A percentile compares a stretch with the other conserved stretches of the same genome.
Evolutionary conservation across 2,888 invertebrate species (phyloP).

Genomic region (Melanostoma scalare): DNA sequence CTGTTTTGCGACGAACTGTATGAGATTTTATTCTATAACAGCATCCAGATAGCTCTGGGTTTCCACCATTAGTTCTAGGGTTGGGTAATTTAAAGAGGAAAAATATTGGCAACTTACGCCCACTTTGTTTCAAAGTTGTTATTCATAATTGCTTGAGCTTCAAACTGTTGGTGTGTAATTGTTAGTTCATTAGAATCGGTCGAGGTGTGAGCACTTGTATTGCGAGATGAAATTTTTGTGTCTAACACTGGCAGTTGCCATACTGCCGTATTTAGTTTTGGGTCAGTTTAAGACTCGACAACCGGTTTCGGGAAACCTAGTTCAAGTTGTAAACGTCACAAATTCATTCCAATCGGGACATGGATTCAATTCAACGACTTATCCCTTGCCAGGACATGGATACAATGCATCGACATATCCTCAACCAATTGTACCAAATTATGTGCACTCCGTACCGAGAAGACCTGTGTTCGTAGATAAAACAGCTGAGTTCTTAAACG

Average conservation of each 20-base stretch:
- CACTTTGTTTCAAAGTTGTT: background rate
- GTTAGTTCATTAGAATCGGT: slow-evolving; percentile 51
- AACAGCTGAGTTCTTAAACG: slow-evolving; percentile 80
- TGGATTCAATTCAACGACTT: background rate
- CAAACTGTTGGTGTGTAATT: slow-evolving; percentile 2
- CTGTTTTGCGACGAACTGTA: too few relatives aligned
- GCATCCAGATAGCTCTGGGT: too few relatives aligned
- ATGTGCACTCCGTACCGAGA: slow-evolving; percentile 37
- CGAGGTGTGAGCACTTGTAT: slow-evolving; percentile 38
- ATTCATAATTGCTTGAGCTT: background rate
- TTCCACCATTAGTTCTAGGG: too few relatives aligned
- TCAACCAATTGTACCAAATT: background rate
- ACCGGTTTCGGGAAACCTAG: slow-evolving; percentile 49
- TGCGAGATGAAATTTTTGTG: slow-evolving; percentile 41
- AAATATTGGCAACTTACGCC: too few relatives aligned
- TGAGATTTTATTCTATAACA: too few relatives aligned
- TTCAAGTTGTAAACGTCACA: slow-evolving; percentile 20
- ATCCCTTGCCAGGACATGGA: background rate
- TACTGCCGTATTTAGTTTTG: slow-evolving; percentile 43
- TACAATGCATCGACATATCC: slow-evolving; percentile 70
- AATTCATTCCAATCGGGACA: slow-evolving; percentile 12
- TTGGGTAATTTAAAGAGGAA: too few relatives aligned
- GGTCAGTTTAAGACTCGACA: slow-evolving; percentile 58
- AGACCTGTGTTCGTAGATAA: slow-evolving; percentile 77
- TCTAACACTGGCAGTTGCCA: slow-evolving; percentile 30